Evolutionary conservation across 2,888 invertebrate species (phyloP).

Genomic region (Yponomeuta cagnagella): DNA sequence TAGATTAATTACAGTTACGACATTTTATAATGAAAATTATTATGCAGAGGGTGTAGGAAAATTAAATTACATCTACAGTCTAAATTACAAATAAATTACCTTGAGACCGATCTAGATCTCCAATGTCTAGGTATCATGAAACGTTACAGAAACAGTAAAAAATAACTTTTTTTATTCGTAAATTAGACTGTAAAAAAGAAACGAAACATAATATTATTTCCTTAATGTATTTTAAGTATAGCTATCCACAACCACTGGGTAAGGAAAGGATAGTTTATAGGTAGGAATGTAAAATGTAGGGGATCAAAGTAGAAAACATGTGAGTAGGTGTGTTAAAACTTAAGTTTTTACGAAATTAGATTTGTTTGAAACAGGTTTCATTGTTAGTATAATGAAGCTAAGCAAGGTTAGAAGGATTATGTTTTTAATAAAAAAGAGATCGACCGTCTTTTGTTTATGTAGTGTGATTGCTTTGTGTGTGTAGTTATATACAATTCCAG

Average conservation of each 20-base stretch:
- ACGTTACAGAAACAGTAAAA: too few relatives aligned
- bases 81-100: not conserved
- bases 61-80: not conserved
- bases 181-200: not conserved
- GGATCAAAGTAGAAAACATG: too few relatives aligned
- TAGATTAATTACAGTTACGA: too few relatives aligned
- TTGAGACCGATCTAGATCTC: not conserved
- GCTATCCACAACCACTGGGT: not conserved
- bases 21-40: too few relatives aligned
- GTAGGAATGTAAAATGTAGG: not conserved
- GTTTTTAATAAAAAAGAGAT: not conserved
- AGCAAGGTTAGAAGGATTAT: slow-evolving; percentile 3
- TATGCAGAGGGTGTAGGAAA: not conserved
- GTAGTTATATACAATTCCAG: slow-evolving; percentile 11
- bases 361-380: not conserved
- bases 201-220: not conserved
- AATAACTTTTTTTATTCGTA: not conserved
- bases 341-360: not conserved
- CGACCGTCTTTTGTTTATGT: slow-evolving; percentile 5
- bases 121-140: not conserved
- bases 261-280: not conserved
- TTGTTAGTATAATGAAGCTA: slow-evolving; percentile 10
- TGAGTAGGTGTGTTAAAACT: not conserved
- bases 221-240: not conserved
- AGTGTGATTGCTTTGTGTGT: slow-evolving; percentile 1